Conservation (phyloP, 1,140 invertebrate species). For the Tetraneura akinire region DNA sequence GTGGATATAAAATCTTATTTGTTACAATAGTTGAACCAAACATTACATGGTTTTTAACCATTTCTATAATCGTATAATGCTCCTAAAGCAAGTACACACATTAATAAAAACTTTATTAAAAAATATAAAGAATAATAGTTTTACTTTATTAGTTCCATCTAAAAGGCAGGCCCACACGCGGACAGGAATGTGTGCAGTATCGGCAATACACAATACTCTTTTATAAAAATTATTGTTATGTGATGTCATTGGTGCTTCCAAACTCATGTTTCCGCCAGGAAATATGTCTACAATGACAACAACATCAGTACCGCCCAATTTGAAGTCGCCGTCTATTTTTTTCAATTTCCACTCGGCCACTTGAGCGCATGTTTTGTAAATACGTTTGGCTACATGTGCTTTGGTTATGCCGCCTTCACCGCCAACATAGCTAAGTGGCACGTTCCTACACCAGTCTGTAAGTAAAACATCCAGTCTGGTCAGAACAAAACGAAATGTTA, state of each 20-base stretch:
- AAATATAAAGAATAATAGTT: neutral
- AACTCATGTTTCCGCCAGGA: conserved; percentile 57
- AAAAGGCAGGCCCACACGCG: conserved; percentile 55
- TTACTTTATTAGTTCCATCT: conserved; percentile 52
- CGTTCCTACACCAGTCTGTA: conserved; percentile 52
- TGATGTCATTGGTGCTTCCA: conserved; percentile 52
- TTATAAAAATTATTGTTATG: conserved; percentile 57
- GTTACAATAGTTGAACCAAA: conserved; percentile 56
- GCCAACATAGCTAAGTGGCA: conserved; percentile 28
- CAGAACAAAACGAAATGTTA: neutral
- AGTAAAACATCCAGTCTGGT: conserved; percentile 3
- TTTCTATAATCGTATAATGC: conserved; percentile 53
- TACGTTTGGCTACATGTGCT: conserved; percentile 55
- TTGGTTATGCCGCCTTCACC: conserved; percentile 52
- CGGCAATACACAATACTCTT: conserved; percentile 56
- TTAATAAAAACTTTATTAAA: neutral
- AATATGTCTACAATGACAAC: conserved; percentile 57
- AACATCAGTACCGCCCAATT: conserved; percentile 52
- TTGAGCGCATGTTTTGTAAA: conserved; percentile 55
- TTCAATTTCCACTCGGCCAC: conserved; percentile 57
- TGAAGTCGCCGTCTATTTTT: conserved; percentile 55
- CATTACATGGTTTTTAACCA: conserved; percentile 55
- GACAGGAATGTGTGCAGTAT: conserved; percentile 56
- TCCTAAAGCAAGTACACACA: conserved; percentile 53
- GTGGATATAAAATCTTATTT: conserved; percentile 55